Conservation (phyloP, 1,140 invertebrate genomes). For the Rhagoletis zephyria region DNA sequence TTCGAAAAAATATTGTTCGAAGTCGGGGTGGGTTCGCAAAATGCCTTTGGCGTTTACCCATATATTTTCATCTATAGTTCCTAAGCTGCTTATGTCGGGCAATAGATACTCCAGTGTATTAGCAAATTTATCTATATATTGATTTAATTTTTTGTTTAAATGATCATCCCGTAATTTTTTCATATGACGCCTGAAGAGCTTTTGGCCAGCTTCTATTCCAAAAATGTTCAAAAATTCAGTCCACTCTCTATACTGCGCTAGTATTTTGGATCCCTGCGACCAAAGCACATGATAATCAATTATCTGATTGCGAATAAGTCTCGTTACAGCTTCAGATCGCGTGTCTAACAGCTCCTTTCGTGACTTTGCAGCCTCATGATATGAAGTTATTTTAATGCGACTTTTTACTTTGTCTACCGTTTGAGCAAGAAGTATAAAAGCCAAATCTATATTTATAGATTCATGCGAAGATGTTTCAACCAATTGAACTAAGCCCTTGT, state of each 20-base stretch:
- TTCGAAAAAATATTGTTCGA: slow-evolving; percentile 91
- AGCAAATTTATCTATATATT: slow-evolving; percentile 86
- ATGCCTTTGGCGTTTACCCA: slow-evolving; percentile 89
- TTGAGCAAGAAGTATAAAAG: slow-evolving; percentile 93
- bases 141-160: slow-evolving; percentile 84
- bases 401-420: slow-evolving; percentile 85
- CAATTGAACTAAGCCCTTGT: slow-evolving; percentile 88
- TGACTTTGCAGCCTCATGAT: slow-evolving; percentile 87
- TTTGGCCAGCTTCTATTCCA: slow-evolving; percentile 84
- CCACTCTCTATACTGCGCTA: slow-evolving; percentile 90
- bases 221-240: slow-evolving; percentile 92
- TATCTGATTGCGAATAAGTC: slow-evolving; percentile 84
- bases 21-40: slow-evolving; percentile 89
- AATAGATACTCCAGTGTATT: slow-evolving; percentile 87
- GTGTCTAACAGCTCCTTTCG: slow-evolving; percentile 91
- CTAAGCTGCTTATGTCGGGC: slow-evolving; percentile 84
- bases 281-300: slow-evolving; percentile 89
- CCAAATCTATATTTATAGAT: slow-evolving; percentile 96
- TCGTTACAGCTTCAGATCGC: slow-evolving; percentile 89
- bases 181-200: slow-evolving; percentile 86
- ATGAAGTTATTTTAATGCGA: slow-evolving; percentile 83
- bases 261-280: slow-evolving; percentile 88
- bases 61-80: slow-evolving; percentile 78
- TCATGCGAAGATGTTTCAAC: slow-evolving; percentile 97
- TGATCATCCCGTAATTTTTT: slow-evolving; percentile 90